Evolutionary conservation across 2,888 invertebrate genomes (phyloP), one percentile per base, ranked within the genome.

Genomic region (Rotaria macrura): DNA sequence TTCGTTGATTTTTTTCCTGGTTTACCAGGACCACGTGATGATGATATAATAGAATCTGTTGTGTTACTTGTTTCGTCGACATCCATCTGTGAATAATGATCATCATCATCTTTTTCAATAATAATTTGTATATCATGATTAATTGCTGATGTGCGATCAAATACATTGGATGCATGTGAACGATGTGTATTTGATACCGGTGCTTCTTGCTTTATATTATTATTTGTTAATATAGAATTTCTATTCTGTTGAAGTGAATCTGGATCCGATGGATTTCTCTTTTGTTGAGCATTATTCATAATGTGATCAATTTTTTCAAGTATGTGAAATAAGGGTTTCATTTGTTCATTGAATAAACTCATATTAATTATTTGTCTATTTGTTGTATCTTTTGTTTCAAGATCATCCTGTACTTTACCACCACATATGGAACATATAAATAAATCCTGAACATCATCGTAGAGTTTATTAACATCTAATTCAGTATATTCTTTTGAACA

Each of bases 61-160:
- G 57, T 65, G 38, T 65, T 65, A 34, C 65, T 65, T 79, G 79
- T 79, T 43, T 79, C 79, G 43, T 79, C 79, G 12, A 79, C 25
- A 43, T 79, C 79, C 40, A 43, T 79, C 6, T 23, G 40, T 43
- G 40, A 43, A 12, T 79, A 40, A 43, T 79, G 43, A 79, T 79
- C 79, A 43, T 79, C 79, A 25, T 79, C 79, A 12, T 79, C 79
- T 25, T 79, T 43, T 79, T 79, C 79, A 25, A 79, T 43, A 43
- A 79, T 17, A 20, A 79, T 79, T 43, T 79, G 79, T 25, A 79
- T 79, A 43, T 79, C 79, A 79, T 79, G 79, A 79, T n/a, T 79
- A 12, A 79, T 43, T 43, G 79, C 5, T 79, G 79, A 12, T 79
- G 40, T 40, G 25, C 79, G 40, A 79, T 79, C 79, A n/a, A 43